Conservation (phyloP, 1,140 invertebrate genomes). For the Plutomurus gul region DNA sequence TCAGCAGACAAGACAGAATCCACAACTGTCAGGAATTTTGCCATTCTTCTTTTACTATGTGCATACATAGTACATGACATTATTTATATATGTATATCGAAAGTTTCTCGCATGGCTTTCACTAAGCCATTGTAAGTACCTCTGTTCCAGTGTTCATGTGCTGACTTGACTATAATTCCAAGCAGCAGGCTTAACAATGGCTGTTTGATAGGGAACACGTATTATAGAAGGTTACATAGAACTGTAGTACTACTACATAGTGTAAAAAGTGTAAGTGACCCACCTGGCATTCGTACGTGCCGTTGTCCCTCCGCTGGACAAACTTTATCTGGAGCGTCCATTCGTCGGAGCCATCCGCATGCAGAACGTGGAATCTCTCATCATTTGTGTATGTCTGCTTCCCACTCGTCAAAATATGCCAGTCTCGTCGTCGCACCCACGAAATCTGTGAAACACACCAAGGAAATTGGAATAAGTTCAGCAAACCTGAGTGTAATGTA, state of each 20-base stretch:
- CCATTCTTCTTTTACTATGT: too few species aligned
- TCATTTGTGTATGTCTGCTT: constrained; percentile 60
- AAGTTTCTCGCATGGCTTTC: too few species aligned
- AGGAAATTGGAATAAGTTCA: constrained; percentile 7
- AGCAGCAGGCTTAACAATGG: too few species aligned
- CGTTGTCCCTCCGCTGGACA: constrained; percentile 61
- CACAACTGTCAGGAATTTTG: too few species aligned
- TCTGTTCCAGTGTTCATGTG: too few species aligned
- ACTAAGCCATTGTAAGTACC: too few species aligned
- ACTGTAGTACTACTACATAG: neutral
- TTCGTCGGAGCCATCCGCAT: constrained; percentile 60
- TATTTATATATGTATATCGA: too few species aligned
- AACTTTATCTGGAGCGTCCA: constrained; percentile 65
- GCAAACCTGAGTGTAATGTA: neutral
- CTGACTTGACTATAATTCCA: too few species aligned
- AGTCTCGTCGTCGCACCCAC: constrained; percentile 60
- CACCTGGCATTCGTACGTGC: constrained; percentile 64
- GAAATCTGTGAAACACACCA: constrained; percentile 58
- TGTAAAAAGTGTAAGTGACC: constrained; percentile 43
- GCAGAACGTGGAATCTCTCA: constrained; percentile 59
- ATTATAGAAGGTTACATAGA: neutral
- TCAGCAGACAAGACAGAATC: too few species aligned
- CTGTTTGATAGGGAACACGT: too few species aligned
- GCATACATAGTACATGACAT: too few species aligned
- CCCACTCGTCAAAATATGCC: constrained; percentile 61